Evolutionary conservation across 37 sponge, comb jelly and placozoan species (phyloP).

Genomic region (Ianthella basta): DNA sequence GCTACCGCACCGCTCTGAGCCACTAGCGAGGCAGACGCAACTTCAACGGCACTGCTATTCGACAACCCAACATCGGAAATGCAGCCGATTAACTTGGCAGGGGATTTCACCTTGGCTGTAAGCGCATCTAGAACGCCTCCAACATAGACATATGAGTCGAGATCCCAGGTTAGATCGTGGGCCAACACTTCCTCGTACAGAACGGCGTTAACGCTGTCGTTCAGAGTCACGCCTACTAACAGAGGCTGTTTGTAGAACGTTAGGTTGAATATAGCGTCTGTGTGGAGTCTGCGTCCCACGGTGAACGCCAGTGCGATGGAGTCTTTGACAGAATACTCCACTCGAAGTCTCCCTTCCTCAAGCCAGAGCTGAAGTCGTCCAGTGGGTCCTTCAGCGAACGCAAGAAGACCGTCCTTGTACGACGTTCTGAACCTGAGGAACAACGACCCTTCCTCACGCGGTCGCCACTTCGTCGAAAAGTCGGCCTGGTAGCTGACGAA

Average conservation of each 20-base stretch:
- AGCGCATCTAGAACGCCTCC: background rate
- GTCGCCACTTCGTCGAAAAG: background rate
- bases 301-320: background rate
- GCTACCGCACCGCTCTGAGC: background rate
- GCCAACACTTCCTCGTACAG: background rate
- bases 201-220: too few relatives aligned
- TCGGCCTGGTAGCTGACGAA: background rate
- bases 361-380: constrained; percentile 24
- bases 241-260: background rate
- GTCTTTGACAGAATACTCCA: background rate
- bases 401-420: background rate
- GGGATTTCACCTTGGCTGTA: background rate
- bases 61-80: background rate
- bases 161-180: background rate
- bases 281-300: constrained; percentile 1
- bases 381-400: background rate
- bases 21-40: background rate
- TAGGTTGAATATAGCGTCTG: background rate
- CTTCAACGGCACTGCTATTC: too few relatives aligned
- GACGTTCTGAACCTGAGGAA: background rate
- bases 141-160: background rate
- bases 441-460: background rate
- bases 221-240: background rate
- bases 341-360: background rate
- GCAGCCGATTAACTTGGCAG: constrained; percentile 12